A percentile compares a stretch with the other conserved stretches of the same genome.
Conservation (phyloP, 2,113 vertebrate species). For the Capricornis sumatraensis region DNA sequence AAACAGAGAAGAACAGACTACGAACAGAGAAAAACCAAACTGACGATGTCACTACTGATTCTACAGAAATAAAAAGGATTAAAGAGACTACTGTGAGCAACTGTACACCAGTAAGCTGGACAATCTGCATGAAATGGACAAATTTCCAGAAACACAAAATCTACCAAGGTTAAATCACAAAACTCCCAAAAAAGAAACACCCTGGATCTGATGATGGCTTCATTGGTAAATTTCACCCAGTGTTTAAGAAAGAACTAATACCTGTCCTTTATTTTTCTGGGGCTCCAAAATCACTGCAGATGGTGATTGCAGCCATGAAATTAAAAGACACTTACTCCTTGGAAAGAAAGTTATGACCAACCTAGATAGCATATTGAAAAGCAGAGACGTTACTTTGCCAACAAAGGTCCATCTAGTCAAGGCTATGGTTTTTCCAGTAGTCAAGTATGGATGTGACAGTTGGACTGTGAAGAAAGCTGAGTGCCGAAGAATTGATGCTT, state of each 20-base stretch:
- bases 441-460: too few species aligned
- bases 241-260: not conserved
- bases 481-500: too few species aligned
- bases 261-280: not conserved
- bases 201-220: not conserved
- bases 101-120: not conserved
- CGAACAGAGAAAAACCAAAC: not conserved
- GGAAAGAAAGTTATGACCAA: too few species aligned
- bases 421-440: too few species aligned
- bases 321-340: too few species aligned
- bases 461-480: too few species aligned
- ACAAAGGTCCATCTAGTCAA: too few species aligned
- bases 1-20: not conserved
- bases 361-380: too few species aligned
- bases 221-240: not conserved
- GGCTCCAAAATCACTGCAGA: too few species aligned
- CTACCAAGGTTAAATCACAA: not conserved
- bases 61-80: not conserved
- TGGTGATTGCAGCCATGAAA: too few species aligned
- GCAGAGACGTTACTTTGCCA: too few species aligned
- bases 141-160: not conserved
- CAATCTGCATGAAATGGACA: not conserved
- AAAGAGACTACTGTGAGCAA: not conserved
- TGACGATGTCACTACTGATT: not conserved
- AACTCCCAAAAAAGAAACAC: not conserved